Evolutionary conservation across 2,797 vertebrate species (phyloP).

Genomic region (Acrossocheilus fasciatus): DNA sequence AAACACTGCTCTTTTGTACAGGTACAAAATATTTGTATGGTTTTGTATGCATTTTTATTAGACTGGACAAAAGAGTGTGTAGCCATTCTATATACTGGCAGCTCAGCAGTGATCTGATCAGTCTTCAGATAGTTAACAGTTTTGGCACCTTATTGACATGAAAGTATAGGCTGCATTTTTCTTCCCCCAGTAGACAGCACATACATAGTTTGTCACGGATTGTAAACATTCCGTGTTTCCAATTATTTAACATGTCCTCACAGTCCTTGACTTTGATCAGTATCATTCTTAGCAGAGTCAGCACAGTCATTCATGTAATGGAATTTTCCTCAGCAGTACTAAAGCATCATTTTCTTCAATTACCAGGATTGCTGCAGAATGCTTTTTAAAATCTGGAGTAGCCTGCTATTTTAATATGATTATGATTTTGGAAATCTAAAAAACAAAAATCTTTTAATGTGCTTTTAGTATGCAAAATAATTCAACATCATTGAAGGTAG

Average conservation of each 20-base stretch:
- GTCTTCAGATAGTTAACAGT: background rate
- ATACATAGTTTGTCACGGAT: background rate
- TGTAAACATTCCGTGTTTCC: too few relatives aligned
- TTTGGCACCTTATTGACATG: background rate
- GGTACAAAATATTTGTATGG: background rate
- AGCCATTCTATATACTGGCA: background rate
- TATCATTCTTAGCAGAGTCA: constrained; percentile 14
- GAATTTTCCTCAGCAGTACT: constrained; percentile 3
- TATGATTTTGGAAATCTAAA: background rate
- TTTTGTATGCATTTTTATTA: background rate
- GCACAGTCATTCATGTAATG: constrained; percentile 20
- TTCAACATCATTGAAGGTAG: background rate
- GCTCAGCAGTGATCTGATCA: constrained; percentile 6
- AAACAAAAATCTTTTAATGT: background rate
- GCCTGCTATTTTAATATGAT: background rate
- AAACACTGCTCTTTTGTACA: background rate
- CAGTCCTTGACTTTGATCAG: constrained; percentile 12
- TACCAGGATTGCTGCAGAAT: background rate
- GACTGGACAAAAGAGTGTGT: background rate
- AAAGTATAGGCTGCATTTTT: background rate
- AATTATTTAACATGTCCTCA: background rate
- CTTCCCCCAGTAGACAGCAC: background rate
- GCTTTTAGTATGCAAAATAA: background rate
- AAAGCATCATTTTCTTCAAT: background rate
- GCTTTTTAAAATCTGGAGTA: background rate